These are phyloP conservation scores for Hemicrepidius hirtus DNA, from an alignment of 2,888 invertebrate species.

Conservation along the genomic window DNA sequence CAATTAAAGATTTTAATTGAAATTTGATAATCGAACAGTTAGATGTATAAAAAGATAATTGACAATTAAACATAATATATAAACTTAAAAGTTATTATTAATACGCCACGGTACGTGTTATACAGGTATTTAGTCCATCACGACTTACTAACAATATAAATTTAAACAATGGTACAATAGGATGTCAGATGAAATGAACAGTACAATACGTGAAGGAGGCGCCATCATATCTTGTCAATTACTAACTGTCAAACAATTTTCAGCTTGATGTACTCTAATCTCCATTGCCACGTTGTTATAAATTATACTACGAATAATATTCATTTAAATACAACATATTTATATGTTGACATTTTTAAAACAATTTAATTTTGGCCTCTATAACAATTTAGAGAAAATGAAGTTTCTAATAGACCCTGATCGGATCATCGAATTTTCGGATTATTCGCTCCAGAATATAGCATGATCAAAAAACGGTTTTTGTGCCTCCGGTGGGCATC, in stretches of 20 bases:
- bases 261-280: not conserved
- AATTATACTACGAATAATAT: not conserved
- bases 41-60: too few species aligned
- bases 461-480: too few species aligned
- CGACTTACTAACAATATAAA: conserved; percentile 21
- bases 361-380: too few species aligned
- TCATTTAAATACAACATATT: not conserved
- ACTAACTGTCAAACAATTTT: conserved; percentile 22
- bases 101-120: conserved; percentile 15
- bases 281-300: not conserved
- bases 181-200: conserved; percentile 27
- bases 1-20: too few species aligned
- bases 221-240: conserved; percentile 29
- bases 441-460: too few species aligned
- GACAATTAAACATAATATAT: too few species aligned
- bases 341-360: too few species aligned
- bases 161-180: conserved; percentile 32
- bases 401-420: too few species aligned
- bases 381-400: too few species aligned
- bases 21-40: too few species aligned
- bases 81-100: not conserved
- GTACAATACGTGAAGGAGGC: conserved; percentile 24
- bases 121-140: not conserved
- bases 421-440: too few species aligned
- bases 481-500: too few species aligned